Evolutionary conservation across 2,113 vertebrate genomes (phyloP).

Genomic region (Zapus hudsonius): DNA sequence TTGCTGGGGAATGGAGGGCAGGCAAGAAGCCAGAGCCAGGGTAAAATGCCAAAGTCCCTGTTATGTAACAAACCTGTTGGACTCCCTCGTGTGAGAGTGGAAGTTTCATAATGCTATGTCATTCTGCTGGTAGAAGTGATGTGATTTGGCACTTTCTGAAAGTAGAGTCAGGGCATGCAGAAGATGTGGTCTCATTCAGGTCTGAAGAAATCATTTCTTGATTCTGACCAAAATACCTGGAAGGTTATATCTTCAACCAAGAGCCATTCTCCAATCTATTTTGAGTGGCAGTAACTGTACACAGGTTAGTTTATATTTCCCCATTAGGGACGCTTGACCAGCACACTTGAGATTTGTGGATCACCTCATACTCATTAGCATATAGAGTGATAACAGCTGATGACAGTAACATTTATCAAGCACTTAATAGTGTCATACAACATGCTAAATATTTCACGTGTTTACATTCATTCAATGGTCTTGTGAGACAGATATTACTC

Average conservation of each 20-base stretch:
- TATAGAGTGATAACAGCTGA: background rate
- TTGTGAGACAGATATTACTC: background rate
- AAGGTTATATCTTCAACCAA: background rate
- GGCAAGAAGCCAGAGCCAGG: slow-evolving; percentile 5
- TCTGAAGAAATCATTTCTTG: background rate
- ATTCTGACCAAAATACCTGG: background rate
- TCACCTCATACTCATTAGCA: background rate
- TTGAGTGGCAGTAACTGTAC: background rate
- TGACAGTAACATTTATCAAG: background rate
- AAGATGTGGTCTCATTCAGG: background rate
- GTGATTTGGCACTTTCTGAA: slow-evolving; percentile 65
- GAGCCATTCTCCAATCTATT: background rate
- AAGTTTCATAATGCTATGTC: slow-evolving; percentile 73
- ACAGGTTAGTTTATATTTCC: background rate
- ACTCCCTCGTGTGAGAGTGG: slow-evolving; percentile 39
- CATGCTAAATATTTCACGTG: background rate
- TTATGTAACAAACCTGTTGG: slow-evolving; percentile 74
- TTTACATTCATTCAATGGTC: background rate
- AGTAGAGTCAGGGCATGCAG: slow-evolving; percentile 33
- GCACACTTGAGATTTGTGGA: background rate
- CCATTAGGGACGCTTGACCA: background rate
- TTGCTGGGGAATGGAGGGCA: background rate
- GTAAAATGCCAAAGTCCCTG: slow-evolving; percentile 40
- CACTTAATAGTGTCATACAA: background rate
- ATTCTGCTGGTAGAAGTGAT: slow-evolving; percentile 55